Evolutionary conservation across 2,888 invertebrate genomes (phyloP).

Genomic region (Trachelus troglodyta): DNA sequence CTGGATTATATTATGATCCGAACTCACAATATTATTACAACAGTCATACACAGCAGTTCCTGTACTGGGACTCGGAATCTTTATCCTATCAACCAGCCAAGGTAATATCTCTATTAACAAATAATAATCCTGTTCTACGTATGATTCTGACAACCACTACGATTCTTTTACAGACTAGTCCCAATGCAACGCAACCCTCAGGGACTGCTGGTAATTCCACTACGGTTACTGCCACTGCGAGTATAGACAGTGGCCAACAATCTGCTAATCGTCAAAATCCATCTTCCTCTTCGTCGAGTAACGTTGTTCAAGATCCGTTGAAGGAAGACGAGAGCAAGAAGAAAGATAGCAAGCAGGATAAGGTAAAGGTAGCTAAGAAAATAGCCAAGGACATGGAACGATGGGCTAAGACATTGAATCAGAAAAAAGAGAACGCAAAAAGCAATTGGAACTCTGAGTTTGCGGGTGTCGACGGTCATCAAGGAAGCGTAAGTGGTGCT

Average conservation of each 20-base stretch:
- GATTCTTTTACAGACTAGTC: constrained; percentile 22
- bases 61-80: constrained; percentile 90
- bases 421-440: constrained; percentile 83
- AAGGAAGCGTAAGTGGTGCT: constrained; percentile 75
- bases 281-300: constrained; percentile 25
- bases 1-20: constrained; percentile 96
- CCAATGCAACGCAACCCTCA: constrained; percentile 14
- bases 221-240: constrained; percentile 55
- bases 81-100: constrained; percentile 61
- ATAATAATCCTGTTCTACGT: constrained; percentile 55
- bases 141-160: constrained; percentile 43
- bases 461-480: constrained; percentile 53
- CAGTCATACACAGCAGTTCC: constrained; percentile 87
- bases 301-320: constrained; percentile 57
- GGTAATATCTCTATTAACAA: constrained; percentile 37
- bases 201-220: constrained; percentile 66
- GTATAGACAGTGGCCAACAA: constrained; percentile 41
- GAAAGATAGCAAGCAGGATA: constrained; percentile 85
- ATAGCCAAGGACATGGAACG: constrained; percentile 95
- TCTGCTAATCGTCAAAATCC: constrained; percentile 29
- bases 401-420: constrained; percentile 98
- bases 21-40: constrained; percentile 97
- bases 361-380: constrained; percentile 97
- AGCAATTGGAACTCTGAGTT: constrained; percentile 59
- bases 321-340: constrained; percentile 75